Base-by-base conservation (phyloP, 2,797 vertebrate genomes). In the Xenops minutus region DNA sequence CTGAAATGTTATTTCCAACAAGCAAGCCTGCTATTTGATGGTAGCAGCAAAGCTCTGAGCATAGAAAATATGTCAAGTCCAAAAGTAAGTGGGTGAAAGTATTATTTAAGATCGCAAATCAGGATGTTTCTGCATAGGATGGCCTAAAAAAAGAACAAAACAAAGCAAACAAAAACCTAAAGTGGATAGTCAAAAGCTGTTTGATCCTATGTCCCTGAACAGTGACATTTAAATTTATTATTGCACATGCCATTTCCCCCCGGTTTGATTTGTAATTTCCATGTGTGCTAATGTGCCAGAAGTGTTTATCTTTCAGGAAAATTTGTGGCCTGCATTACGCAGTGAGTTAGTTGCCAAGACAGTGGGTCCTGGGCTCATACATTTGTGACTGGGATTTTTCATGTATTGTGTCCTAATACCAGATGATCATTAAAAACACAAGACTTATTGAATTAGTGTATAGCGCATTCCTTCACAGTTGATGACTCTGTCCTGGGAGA, bases 51-150 rank as follows among this genome's bases (percentile, higher is more conserved):
- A 94, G 55, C 72, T 69, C 21, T 77, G 75, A 80, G 63, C 84
- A 84, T 89, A 95, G 91, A 95, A 97, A 96, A 96, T 89, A 84
- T 15, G 30, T 82, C 46, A 97, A 96, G 68, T 94, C 79, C 79
- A 95, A 96, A 96, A 93, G 77, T 93, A 95, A 98, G 90, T 29
- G 24, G 41, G 58, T 89, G 66, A 89, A 74, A 88, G 17, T 72
- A 68, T 96, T 96, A 93, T 92, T 92, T 96, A 93, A 96, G 81
- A 36, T 69, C 44, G 49, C 93, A 88, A 93, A 92, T 73, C 73
- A 96, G 73, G 85, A 96, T 51, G 75, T 85, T 97, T 95, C 84
- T 80, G 59, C 82, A 62, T 29, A 61, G n/a, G 56, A 77, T 39
- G 34, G 32, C 37, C 52, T 61, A 67, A 74, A 84, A 72, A 76